These are phyloP conservation scores for Pangasius macronema DNA, from an alignment of 2,797 vertebrate species.

Conservation along the genomic window DNA sequence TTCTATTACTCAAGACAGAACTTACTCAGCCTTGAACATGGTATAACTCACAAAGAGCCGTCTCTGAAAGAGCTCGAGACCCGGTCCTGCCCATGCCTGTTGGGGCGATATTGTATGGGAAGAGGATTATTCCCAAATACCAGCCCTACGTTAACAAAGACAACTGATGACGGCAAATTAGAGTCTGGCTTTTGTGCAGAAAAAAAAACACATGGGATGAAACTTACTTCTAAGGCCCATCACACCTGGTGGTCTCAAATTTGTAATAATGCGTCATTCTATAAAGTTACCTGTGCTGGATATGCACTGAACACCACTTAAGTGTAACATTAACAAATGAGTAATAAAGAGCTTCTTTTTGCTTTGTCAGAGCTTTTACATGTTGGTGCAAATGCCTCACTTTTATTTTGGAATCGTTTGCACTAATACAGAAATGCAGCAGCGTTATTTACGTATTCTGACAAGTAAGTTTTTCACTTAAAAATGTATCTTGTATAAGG, in stretches of 20 bases:
- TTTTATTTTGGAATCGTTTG: background rate
- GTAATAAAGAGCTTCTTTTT: slow-evolving; percentile 2
- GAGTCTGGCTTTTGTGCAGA: slow-evolving; percentile 74
- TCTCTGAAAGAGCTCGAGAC: slow-evolving; percentile 72
- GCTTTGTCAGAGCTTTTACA: slow-evolving; percentile 29
- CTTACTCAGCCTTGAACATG: slow-evolving; percentile 69
- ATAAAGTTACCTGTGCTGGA: slow-evolving; percentile 62
- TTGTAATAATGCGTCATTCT: slow-evolving; percentile 73
- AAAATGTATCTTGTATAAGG: background rate
- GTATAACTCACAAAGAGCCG: slow-evolving; percentile 71
- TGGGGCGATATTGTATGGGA: slow-evolving; percentile 77
- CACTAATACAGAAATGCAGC: background rate
- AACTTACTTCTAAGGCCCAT: slow-evolving; percentile 68
- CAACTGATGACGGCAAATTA: slow-evolving; percentile 84
- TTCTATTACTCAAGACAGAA: slow-evolving; percentile 70
- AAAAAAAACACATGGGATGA: slow-evolving; percentile 63
- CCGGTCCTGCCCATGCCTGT: slow-evolving; percentile 82
- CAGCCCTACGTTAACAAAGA: slow-evolving; percentile 81
- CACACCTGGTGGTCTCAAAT: slow-evolving; percentile 77
- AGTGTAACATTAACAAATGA: slow-evolving; percentile 42
- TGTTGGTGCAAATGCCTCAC: slow-evolving; percentile 6
- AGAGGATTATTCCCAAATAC: slow-evolving; percentile 85
- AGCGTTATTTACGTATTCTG: background rate
- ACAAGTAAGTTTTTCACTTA: background rate
- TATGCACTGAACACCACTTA: slow-evolving; percentile 63